phyloP scores from a whole-genome alignment of 2,113 vertebrate genomes.

The Pedetes capensis region DNA sequence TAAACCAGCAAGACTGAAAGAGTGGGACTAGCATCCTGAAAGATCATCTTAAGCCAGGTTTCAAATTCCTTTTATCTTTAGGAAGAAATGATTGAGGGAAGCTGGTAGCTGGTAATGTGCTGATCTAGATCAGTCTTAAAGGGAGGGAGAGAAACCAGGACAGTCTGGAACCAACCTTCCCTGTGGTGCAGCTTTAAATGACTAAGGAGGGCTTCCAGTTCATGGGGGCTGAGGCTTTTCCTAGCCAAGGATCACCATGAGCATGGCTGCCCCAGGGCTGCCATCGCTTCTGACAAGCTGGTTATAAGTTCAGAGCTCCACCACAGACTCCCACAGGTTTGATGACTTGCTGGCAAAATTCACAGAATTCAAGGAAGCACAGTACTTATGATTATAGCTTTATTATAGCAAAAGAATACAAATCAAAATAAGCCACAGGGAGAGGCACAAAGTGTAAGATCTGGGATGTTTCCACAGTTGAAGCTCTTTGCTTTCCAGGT shows the following conservation, averaged over 20 bases:
- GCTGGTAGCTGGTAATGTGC: neutral
- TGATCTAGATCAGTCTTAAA: neutral
- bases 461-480: neutral
- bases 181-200: neutral
- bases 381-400: neutral
- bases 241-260: neutral
- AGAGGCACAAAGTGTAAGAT: neutral
- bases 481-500: neutral
- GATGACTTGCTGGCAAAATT: neutral
- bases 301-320: neutral
- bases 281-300: neutral
- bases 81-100: too few species aligned
- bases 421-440: neutral
- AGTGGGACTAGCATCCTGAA: neutral
- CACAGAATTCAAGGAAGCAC: neutral
- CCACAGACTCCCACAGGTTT: neutral
- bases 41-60: too few species aligned
- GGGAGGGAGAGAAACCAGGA: neutral
- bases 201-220: neutral
- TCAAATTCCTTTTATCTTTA: neutral
- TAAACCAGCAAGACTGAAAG: neutral
- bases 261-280: neutral
- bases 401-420: neutral
- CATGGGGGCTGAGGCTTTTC: neutral
- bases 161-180: neutral